Conservation (phyloP, 2,888 invertebrate species). For the Dermolepida albohirtum region DNA sequence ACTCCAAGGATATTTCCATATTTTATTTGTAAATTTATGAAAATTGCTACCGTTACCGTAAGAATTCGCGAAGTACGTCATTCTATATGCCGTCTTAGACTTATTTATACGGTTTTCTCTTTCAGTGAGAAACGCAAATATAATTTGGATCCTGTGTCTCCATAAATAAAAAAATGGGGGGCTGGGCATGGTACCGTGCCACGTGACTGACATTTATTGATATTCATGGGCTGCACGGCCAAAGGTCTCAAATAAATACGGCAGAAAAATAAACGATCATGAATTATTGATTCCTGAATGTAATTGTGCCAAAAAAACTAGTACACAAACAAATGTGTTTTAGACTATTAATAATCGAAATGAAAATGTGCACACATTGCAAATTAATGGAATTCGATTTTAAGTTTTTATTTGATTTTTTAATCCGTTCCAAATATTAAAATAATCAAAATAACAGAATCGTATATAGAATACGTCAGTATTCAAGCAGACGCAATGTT, state of each 20-base stretch:
- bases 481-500: too few species aligned
- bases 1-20: conserved; percentile 27
- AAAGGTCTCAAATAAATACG: neutral
- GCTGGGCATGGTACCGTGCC: neutral
- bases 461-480: too few species aligned
- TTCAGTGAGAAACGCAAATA: conserved; percentile 18
- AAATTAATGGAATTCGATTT: too few species aligned
- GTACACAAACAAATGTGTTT: neutral
- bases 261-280: neutral
- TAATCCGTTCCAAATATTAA: too few species aligned
- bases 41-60: conserved; percentile 26
- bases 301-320: neutral
- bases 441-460: too few species aligned
- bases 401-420: too few species aligned
- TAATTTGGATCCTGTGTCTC: conserved; percentile 6
- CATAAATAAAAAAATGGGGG: conserved; percentile 10
- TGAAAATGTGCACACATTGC: too few species aligned
- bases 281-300: neutral
- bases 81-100: conserved; percentile 13
- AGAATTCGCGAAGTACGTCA: conserved; percentile 17
- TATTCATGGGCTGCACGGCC: neutral
- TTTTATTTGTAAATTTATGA: conserved; percentile 36
- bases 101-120: conserved; percentile 26
- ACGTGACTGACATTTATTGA: conserved; percentile 19
- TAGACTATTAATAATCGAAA: too few species aligned